Evolutionary conservation across 2,113 vertebrate genomes (phyloP).

Genomic region (Strigops habroptila): DNA sequence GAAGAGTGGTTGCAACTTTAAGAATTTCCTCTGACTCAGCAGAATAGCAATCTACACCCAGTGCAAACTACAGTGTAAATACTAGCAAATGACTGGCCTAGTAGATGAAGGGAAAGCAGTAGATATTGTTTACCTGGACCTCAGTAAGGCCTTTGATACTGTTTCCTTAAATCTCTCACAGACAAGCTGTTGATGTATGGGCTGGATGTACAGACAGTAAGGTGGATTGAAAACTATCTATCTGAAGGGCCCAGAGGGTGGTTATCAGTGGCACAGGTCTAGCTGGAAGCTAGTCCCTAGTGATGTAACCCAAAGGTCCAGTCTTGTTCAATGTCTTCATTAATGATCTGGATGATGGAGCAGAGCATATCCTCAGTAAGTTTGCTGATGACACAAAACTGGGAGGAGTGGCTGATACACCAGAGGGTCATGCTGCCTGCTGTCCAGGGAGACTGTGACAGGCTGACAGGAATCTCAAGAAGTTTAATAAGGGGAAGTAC

Average conservation of each 20-base stretch:
- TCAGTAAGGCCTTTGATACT: background rate
- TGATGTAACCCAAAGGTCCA: accelerated
- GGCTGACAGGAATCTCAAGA: background rate
- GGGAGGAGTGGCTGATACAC: background rate
- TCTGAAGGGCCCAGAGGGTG: accelerated
- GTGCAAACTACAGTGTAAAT: background rate
- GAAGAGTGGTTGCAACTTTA: background rate
- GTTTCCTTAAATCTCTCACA: background rate
- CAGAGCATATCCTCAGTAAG: background rate
- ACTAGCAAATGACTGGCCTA: background rate
- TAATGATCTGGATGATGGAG: background rate
- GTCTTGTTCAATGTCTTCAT: background rate
- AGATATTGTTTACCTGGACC: background rate
- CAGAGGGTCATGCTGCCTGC: background rate
- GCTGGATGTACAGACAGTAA: background rate
- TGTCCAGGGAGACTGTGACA: background rate
- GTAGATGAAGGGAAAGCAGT: background rate
- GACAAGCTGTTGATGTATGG: background rate
- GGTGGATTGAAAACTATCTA: background rate
- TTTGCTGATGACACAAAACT: background rate
- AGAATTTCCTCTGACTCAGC: background rate
- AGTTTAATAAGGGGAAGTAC: background rate
- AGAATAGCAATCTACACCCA: background rate
- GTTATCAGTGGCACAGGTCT: background rate
- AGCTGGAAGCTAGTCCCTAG: background rate